Evolutionary conservation across 2,888 invertebrate species (phyloP), one percentile per base, ranked within the genome.

Genomic region (Caenorhabditis angaria): DNA sequence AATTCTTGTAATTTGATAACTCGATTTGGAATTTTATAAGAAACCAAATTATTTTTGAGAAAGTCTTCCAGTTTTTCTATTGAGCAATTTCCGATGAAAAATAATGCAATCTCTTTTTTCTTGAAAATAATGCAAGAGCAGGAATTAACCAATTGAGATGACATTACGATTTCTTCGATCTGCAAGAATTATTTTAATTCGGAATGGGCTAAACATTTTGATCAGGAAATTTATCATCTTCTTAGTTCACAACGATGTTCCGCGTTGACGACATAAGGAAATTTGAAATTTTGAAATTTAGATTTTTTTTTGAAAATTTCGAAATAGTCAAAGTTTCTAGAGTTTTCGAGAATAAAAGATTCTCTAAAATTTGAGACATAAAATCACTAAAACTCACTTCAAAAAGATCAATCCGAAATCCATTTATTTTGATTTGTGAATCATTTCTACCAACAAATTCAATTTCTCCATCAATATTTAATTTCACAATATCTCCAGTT

Each of bases 371-470:
- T 32, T 32, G 32, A 32, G 5, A 32, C 32, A 8, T 32, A 12
- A 32, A 32, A 32, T 8, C 12, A 32, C 12, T 32, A 5, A 12
- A 41, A 12, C n/a, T n/a, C n/a, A 83, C 77, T 59, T 83, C 81
- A 25, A 65, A 66, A n/a, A 84, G 28, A 35, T 83, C 79, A 10
- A 85, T 65, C n/a, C 80, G 55, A 25, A 77, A 65, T 0, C 85
- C 85, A 3, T 73, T 53, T 10, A 85, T 64, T 64, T 85, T 85
- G 6, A 85, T 70, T 53, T 79, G 78, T 18, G 58, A 55, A 61
- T 85, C 85, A 29, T 54, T 62, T 25, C 85, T 61, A 12, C 83
- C 84, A 10, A 70, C 60, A 35, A 83, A 82, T 22, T 59, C n/a
- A 57, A 65, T 20, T 53, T 22, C 10, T 59, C n/a, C 3, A 59